Base-by-base conservation (phyloP, 1,140 invertebrate species). In the Drosophila pseudoobscura region DNA sequence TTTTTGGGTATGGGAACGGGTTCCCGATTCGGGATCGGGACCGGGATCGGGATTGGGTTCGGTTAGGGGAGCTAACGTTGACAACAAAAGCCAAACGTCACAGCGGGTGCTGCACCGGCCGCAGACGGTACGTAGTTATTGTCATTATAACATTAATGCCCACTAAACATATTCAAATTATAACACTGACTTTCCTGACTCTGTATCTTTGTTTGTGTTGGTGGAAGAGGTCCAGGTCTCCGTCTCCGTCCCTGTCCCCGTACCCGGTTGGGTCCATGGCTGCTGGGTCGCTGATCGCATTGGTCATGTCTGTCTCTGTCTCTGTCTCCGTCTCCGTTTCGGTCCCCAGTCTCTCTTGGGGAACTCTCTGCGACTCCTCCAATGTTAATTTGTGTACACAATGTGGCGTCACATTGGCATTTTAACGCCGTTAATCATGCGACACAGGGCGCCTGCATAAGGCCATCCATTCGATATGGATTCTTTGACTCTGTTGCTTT, bases 341-440 rank as follows among this genome's bases (percentile, higher is more conserved):
- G 41, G 22, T 22, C 15, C 41, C 22, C 44, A 41, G 54, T 24
- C 39, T 29, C 13, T 6, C 2, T 20, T 20, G 11, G 56, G 43
- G 47, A 22, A 22, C 49, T 49, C 39, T 39, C 56, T 53, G 71
- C 55, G 57, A 57, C 72, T 59, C 73, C 66, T 85, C 78, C 70
- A 54, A 88, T 88, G 83, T 90, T 90, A 90, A 90, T 90, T 90
- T 90, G 88, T 90, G 88, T 90, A 88, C 88, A 90, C 88, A 90
- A 90, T 90, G 88, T 90, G 88, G 88, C 88, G 88, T 90, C 88
- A 90, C 88, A 90, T 90, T 87, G 88, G 83, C 82, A 90, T 90
- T 90, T 90, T 90, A 90, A 89, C 88, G 88, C 88, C 88, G 88
- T 90, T 90, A 90, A 90, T 90, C 87, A 90, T 90, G 82, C 85